Evolutionary conservation across 2,888 invertebrate genomes (phyloP), one percentile per base, ranked within the genome.

Genomic region (Drosophila tripunctata): DNA sequence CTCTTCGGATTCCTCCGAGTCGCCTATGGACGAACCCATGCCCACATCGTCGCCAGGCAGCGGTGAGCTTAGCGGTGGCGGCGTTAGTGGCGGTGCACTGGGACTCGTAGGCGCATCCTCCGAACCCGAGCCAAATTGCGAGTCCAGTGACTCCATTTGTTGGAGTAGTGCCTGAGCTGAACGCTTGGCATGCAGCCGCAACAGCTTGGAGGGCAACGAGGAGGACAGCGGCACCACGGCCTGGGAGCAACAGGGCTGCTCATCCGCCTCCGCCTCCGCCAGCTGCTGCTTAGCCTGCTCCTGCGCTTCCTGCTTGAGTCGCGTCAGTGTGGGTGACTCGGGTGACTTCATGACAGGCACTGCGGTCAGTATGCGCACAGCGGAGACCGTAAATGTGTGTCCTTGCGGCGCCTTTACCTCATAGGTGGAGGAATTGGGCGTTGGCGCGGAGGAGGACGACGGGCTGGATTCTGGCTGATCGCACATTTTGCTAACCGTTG

Each of bases 1-100:
- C 62, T 91, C 91, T 61, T 91, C 92, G 0, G 91, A 91, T 43
- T 90, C 90, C 62, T 87, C 89, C 0, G 90, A 89, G 21, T 89
- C 88, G 1, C 85, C 88, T 12, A 90, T 89, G 10, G 90, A 88
- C 0, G 89, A 87, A 4, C 88, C 89, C 87, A 90, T 89, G 55
- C 89, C 89, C 12, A 88, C 87, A 31, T 87, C 89, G 10, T 27
- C 27, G 1, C 27, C 27, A 8, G 27, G 27, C 27, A 10, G 10
- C 27, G 27, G 10, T 6, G 27, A 10, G 47, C 69, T 78, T 10
- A 78, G 73, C 0, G 55, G 77, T 19, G 87, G 81, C 14, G 88
- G 79, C 64, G 82, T 60, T 3, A n/a, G n/a, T n/a, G 89, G 63
- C 4, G 83, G 76, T 0, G 78, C 76, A 54, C 73, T 77, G 10